Conservation (phyloP, 1,140 invertebrate genomes). For the Drosophila bocki region DNA sequence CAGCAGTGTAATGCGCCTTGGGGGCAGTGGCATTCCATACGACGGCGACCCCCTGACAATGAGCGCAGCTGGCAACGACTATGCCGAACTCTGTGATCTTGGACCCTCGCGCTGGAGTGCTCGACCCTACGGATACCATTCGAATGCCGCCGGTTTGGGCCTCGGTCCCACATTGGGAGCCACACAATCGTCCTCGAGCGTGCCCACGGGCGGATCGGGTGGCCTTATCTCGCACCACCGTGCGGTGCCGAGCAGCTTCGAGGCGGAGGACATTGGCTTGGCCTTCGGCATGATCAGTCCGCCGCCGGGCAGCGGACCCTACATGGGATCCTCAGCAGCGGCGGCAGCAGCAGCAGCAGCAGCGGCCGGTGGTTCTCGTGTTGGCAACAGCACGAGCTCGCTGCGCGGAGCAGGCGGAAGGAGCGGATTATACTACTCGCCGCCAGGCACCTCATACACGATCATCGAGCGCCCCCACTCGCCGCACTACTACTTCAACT, state of each 20-base stretch:
- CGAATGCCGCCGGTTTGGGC: slow-evolving; percentile 47
- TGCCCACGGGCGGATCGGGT: slow-evolving; percentile 77
- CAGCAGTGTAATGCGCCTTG: slow-evolving; percentile 85
- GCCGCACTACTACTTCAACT: slow-evolving; percentile 87
- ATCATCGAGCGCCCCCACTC: slow-evolving; percentile 93
- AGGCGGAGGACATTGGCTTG: slow-evolving; percentile 83
- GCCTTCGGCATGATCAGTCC: slow-evolving; percentile 82
- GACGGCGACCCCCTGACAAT: slow-evolving; percentile 85
- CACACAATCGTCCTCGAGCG: slow-evolving; percentile 81
- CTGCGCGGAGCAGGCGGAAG: slow-evolving; percentile 81
- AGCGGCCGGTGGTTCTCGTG: slow-evolving; percentile 64
- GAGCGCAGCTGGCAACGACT: slow-evolving; percentile 85
- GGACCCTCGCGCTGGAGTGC: slow-evolving; percentile 85
- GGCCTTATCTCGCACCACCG: slow-evolving; percentile 77
- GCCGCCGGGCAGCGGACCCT: slow-evolving; percentile 77
- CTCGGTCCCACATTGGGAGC: slow-evolving; percentile 49
- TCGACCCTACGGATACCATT: slow-evolving; percentile 80
- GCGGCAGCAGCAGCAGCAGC: slow-evolving; percentile 63
- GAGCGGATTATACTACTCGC: slow-evolving; percentile 89
- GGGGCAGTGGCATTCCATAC: slow-evolving; percentile 85
- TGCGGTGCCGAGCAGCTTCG: slow-evolving; percentile 79
- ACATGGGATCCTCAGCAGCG: slow-evolving; percentile 42
- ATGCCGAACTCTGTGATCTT: slow-evolving; percentile 85
- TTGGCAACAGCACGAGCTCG: slow-evolving; percentile 83
- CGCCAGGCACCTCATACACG: slow-evolving; percentile 92